phyloP scores from a whole-genome alignment of 2,113 vertebrate genomes.

The Ancistrus triradiatus region DNA sequence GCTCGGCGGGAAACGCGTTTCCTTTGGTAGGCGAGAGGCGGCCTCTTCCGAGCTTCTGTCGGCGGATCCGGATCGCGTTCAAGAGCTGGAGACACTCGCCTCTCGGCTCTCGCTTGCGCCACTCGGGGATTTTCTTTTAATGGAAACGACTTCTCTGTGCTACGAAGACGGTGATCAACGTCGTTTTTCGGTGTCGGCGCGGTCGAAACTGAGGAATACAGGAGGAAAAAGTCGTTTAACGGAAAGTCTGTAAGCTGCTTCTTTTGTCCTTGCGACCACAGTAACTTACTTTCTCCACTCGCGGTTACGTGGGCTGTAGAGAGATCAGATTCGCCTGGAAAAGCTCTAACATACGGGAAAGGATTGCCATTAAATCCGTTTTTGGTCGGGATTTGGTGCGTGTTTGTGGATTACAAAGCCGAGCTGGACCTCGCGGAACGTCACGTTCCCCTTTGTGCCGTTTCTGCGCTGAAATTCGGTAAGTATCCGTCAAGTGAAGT shows the following conservation, averaged over 20 bases:
- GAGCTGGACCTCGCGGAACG: conserved; percentile 1
- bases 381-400: conserved; percentile 1
- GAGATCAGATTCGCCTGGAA: neutral
- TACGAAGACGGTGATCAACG: neutral
- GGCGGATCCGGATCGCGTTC: conserved; percentile 12
- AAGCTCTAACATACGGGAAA: neutral
- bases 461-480: conserved; percentile 12
- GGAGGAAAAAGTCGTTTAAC: neutral
- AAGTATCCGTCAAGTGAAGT: conserved; percentile 20
- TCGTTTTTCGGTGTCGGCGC: neutral
- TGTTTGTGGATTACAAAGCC: conserved; percentile 37
- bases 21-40: neutral
- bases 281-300: conserved; percentile 18
- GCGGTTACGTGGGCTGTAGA: conserved; percentile 9
- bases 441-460: conserved; percentile 1
- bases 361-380: neutral
- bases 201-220: conserved; percentile 6
- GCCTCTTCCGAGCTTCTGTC: neutral
- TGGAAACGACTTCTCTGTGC: conserved; percentile 2
- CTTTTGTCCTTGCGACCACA: conserved; percentile 6
- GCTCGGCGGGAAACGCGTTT: conserved; percentile 16
- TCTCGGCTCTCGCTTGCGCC: neutral
- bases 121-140: neutral
- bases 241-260: conserved; percentile 20
- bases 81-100: neutral